Conservation (phyloP, 1,140 invertebrate species). For the Polypedilum vanderplanki region DNA sequence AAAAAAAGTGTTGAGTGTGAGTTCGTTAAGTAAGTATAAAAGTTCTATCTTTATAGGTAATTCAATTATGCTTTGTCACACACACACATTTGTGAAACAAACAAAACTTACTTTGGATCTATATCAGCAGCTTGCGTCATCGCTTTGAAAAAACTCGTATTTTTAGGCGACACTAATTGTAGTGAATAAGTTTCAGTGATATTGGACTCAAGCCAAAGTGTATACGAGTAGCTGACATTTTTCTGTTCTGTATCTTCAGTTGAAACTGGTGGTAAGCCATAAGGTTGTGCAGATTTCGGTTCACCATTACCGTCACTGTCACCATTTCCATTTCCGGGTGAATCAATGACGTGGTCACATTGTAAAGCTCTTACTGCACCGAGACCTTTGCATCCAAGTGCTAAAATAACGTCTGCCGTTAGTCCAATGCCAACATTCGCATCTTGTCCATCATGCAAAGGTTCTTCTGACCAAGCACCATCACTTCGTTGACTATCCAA, state of each 20-base stretch:
- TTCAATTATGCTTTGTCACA: constrained; percentile 6
- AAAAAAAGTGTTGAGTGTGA: neutral
- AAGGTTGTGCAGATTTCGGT: constrained; percentile 42
- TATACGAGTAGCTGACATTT: constrained; percentile 72
- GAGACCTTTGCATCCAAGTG: constrained; percentile 58
- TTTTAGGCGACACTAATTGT: constrained; percentile 41
- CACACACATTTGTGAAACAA: neutral
- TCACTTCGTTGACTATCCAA: constrained; percentile 62
- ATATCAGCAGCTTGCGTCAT: constrained; percentile 77
- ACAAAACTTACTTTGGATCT: constrained; percentile 48
- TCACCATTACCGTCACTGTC: constrained; percentile 40
- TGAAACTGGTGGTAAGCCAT: constrained; percentile 44
- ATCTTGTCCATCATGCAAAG: constrained; percentile 43
- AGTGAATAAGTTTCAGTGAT: constrained; percentile 50
- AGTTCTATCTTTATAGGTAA: neutral
- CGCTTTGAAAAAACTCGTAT: constrained; percentile 63
- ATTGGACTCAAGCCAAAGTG: constrained; percentile 77
- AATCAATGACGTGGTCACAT: constrained; percentile 52
- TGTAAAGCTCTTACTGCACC: constrained; percentile 60
- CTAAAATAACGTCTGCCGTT: constrained; percentile 68
- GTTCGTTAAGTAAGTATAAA: constrained; percentile 14
- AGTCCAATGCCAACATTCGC: constrained; percentile 49
- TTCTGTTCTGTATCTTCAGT: constrained; percentile 56
- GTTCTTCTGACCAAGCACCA: constrained; percentile 65
- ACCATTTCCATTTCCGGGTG: constrained; percentile 37